Evolutionary conservation across 2,888 invertebrate genomes (phyloP).

Genomic region (Aquatica leii): DNA sequence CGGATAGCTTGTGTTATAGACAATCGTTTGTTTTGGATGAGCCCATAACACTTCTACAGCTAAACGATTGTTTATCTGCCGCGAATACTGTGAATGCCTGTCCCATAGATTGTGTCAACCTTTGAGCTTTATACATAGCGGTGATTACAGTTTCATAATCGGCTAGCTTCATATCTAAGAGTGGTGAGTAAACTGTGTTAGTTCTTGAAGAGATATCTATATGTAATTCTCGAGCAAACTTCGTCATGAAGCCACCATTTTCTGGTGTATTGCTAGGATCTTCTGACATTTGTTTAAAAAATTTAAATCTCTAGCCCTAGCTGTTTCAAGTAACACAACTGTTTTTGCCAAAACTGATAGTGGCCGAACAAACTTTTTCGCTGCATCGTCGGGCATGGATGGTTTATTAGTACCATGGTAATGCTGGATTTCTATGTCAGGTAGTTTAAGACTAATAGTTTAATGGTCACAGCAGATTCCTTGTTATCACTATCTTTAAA

Average conservation of each 20-base stretch:
- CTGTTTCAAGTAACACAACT: slow-evolving; percentile 8
- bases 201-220: neutral
- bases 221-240: neutral
- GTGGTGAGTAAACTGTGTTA: slow-evolving; percentile 7
- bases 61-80: slow-evolving; percentile 9
- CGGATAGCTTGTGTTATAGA: neutral
- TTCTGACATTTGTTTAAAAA: slow-evolving; percentile 12
- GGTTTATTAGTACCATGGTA: too few species aligned
- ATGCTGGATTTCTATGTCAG: neutral
- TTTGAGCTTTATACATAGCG: slow-evolving; percentile 8
- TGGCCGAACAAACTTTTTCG: neutral
- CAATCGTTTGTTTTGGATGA: neutral
- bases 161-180: slow-evolving; percentile 1
- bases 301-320: slow-evolving; percentile 9
- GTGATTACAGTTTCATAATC: slow-evolving; percentile 7
- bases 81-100: neutral
- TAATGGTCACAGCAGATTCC: slow-evolving; percentile 8
- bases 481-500: neutral
- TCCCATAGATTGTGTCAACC: slow-evolving; percentile 5
- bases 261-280: too few species aligned
- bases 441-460: slow-evolving; percentile 3
- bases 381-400: too few species aligned
- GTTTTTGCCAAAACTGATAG: slow-evolving; percentile 1
- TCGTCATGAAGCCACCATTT: slow-evolving; percentile 1
- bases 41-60: slow-evolving; percentile 8